Percentiles rank a stretch among this genome's conserved stretches.
Conservation (phyloP, 2,113 vertebrate genomes). For the Rostratula benghalensis region DNA sequence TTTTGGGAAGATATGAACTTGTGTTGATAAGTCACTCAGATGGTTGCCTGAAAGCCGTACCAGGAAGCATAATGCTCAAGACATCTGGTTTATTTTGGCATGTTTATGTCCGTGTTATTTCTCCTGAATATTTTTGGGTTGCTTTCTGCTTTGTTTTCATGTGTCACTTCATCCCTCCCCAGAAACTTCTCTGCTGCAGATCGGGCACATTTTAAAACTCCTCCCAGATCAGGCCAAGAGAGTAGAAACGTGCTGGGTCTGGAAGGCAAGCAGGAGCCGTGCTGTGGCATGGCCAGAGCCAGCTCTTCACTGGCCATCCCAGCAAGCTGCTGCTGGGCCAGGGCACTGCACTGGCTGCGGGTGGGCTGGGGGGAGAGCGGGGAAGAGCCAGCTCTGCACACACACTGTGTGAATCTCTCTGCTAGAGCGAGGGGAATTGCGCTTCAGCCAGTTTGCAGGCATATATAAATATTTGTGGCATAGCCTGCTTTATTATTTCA, state of each 20-base stretch:
- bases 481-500: constrained; percentile 73
- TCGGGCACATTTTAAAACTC: constrained; percentile 50
- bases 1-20: neutral
- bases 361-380: neutral
- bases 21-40: neutral
- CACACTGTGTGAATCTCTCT: neutral
- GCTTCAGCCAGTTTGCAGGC: neutral
- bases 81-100: constrained; percentile 39
- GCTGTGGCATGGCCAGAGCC: neutral
- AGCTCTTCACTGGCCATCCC: neutral
- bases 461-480: constrained; percentile 63
- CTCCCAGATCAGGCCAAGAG: constrained; percentile 14
- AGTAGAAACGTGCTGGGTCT: constrained; percentile 6
- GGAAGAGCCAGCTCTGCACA: neutral
- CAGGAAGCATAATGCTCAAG: neutral
- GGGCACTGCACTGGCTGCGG: neutral
- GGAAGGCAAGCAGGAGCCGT: neutral
- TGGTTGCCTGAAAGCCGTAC: neutral
- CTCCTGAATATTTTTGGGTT: constrained; percentile 9
- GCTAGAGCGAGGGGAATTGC: neutral
- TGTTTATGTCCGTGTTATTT: neutral
- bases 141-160: neutral
- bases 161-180: neutral
- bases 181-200: neutral
- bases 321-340: neutral